Percentiles rank a stretch among this genome's conserved stretches.
These are phyloP conservation scores for Archilochus colubris DNA, from an alignment of 2,113 vertebrate species.

Conservation along the genomic window DNA sequence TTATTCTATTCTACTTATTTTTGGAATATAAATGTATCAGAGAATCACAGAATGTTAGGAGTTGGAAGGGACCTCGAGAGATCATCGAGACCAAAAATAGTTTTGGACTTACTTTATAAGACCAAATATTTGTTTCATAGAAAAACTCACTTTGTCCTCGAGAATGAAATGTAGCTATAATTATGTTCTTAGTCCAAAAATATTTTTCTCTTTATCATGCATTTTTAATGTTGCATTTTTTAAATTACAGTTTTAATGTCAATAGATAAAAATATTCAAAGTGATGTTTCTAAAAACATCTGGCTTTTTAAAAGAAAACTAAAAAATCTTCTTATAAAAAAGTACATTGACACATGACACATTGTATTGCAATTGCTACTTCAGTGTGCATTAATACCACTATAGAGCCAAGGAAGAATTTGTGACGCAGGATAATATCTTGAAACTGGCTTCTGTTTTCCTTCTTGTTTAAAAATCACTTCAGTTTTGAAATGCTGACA, in stretches of 20 bases:
- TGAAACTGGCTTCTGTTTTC: neutral
- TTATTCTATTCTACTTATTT: neutral
- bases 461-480: neutral
- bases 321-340: neutral
- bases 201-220: neutral
- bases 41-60: no score
- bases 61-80: no score
- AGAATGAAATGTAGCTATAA: neutral
- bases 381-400: neutral
- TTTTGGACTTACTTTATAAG: neutral
- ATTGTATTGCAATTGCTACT: neutral
- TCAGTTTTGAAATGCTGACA: neutral
- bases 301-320: neutral
- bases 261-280: neutral
- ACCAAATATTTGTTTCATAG: neutral
- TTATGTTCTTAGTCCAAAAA: neutral
- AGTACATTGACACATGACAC: neutral
- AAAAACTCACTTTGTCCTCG: neutral
- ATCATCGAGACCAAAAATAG: neutral
- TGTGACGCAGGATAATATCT: neutral
- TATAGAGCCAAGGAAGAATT: neutral
- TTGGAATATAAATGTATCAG: neutral
- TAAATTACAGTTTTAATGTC: neutral
- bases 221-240: neutral
- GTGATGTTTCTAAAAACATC: neutral